These are phyloP conservation scores for Pitta sordida DNA, from an alignment of 2,113 vertebrate species.

Conservation along the genomic window DNA sequence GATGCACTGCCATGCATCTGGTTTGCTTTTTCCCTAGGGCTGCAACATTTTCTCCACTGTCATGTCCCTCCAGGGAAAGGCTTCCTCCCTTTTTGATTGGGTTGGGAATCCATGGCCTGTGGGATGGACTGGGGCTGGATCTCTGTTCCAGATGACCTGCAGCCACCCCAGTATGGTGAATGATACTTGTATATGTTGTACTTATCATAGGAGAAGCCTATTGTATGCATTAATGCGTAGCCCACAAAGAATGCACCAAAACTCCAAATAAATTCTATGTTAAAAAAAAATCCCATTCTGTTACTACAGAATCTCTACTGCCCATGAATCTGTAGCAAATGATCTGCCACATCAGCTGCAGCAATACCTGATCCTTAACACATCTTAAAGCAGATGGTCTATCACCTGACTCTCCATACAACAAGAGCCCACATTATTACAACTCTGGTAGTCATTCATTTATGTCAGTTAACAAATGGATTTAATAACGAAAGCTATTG, in stretches of 20 bases:
- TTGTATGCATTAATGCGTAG: neutral
- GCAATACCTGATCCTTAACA: neutral
- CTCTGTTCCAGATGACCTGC: neutral
- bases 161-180: neutral
- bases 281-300: neutral
- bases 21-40: neutral
- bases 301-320: neutral
- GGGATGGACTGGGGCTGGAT: neutral
- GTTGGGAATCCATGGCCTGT: neutral
- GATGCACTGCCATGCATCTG: rapidly evolving
- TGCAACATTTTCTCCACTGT: neutral
- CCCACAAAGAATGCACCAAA: neutral
- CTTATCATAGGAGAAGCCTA: neutral
- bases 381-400: neutral
- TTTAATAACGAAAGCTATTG: neutral
- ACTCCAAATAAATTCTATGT: neutral
- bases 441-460: neutral
- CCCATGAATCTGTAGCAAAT: neutral
- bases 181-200: neutral
- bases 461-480: neutral
- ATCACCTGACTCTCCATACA: neutral
- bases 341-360: neutral
- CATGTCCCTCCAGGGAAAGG: neutral
- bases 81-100: neutral
- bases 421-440: neutral